Percentiles rank a stretch among this genome's conserved stretches.
These are phyloP conservation scores for Danio tinwini DNA, from an alignment of 2,797 vertebrate genomes.

Conservation along the genomic window DNA sequence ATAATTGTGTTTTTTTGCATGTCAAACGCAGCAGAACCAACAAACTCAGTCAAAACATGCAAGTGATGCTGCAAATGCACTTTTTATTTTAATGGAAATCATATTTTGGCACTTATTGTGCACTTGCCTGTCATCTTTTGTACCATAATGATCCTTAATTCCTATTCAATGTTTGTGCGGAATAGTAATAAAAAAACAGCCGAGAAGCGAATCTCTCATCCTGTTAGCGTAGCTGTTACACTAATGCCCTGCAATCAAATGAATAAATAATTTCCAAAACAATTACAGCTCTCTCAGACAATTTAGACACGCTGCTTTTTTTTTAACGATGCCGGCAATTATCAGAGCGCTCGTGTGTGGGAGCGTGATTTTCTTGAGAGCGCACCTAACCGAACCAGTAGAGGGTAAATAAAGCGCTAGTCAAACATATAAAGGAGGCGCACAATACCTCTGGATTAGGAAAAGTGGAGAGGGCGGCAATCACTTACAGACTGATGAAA, in stretches of 20 bases:
- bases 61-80: neutral
- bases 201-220: slow-evolving; percentile 19
- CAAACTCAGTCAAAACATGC: neutral
- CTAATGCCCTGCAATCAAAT: slow-evolving; percentile 60
- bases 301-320: slow-evolving; percentile 60
- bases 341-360: neutral
- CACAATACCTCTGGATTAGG: slow-evolving; percentile 37
- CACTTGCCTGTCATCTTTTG: neutral
- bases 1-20: neutral
- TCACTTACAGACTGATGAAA: slow-evolving; percentile 20
- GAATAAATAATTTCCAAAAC: slow-evolving; percentile 64
- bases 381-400: slow-evolving; percentile 22
- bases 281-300: slow-evolving; percentile 66
- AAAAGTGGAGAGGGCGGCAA: slow-evolving; percentile 33
- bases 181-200: neutral
- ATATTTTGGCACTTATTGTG: neutral
- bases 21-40: neutral
- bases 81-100: neutral
- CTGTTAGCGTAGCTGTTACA: slow-evolving; percentile 59
- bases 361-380: slow-evolving; percentile 24
- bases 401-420: slow-evolving; percentile 33
- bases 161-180: slow-evolving; percentile 20
- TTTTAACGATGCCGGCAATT: slow-evolving; percentile 60
- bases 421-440: neutral
- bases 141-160: slow-evolving; percentile 36